Percentiles rank a stretch among this genome's conserved stretches.
These are phyloP conservation scores for Cephus pygmeus DNA, from an alignment of 2,888 invertebrate genomes.

Conservation along the genomic window DNA sequence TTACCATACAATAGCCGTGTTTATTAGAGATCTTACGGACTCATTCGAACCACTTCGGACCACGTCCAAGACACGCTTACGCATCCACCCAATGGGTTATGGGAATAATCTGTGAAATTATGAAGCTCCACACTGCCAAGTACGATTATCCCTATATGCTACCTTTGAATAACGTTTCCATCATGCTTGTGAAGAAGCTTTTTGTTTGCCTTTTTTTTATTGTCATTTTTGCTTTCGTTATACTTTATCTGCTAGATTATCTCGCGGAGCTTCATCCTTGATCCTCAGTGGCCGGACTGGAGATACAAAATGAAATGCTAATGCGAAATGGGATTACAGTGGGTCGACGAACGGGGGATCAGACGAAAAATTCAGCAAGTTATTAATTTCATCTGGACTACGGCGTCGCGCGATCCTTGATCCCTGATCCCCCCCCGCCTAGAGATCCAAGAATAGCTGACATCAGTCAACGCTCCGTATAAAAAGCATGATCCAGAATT, in stretches of 20 bases:
- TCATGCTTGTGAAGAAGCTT: not conserved
- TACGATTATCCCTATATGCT: not conserved
- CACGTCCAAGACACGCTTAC: not conserved
- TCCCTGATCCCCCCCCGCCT: not conserved
- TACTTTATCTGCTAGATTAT: not conserved
- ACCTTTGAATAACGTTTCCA: constrained; percentile 3
- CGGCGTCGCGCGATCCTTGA: not conserved
- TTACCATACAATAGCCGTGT: constrained; percentile 57
- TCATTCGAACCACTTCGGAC: constrained; percentile 1
- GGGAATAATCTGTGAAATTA: constrained; percentile 4
- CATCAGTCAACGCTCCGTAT: not conserved
- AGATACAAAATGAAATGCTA: not conserved
- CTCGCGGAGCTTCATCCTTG: not conserved
- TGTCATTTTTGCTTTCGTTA: not conserved
- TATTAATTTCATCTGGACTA: not conserved
- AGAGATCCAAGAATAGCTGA: not conserved
- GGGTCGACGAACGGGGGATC: not conserved
- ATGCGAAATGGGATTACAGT: not conserved
- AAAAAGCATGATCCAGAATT: not conserved
- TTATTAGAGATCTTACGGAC: constrained; percentile 44
- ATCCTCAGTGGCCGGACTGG: not conserved
- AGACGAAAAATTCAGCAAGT: not conserved
- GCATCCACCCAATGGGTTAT: not conserved
- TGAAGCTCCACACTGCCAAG: not conserved
- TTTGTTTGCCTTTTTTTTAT: not conserved